Percentiles rank a stretch among this genome's conserved stretches.
phyloP scores from a whole-genome alignment of 2,113 vertebrate genomes.

The Trematomus loennbergii region DNA sequence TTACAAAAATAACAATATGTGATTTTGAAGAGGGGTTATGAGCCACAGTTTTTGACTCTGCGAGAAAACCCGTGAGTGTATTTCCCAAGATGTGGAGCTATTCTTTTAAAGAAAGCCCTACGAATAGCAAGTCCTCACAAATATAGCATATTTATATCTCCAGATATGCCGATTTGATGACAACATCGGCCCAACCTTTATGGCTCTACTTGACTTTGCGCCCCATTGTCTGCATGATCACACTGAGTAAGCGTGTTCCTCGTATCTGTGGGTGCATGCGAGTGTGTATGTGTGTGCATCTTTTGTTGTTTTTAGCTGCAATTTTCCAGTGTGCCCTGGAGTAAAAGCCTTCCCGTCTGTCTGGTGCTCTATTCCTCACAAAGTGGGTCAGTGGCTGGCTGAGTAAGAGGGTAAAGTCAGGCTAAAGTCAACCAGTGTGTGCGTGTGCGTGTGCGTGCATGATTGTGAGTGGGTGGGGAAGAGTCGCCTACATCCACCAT shows the following conservation, averaged over 20 bases:
- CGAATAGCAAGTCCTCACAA: background rate
- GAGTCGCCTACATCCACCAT: constrained; percentile 33
- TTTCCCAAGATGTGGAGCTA: background rate
- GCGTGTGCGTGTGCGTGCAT: background rate
- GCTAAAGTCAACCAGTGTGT: constrained; percentile 58
- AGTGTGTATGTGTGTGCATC: constrained; percentile 40
- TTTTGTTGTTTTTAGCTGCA: constrained; percentile 63
- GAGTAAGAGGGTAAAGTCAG: constrained; percentile 72
- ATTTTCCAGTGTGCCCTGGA: constrained; percentile 68
- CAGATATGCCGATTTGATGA: constrained; percentile 12
- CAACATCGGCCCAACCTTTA: constrained; percentile 19
- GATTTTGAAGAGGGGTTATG: background rate
- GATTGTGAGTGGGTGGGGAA: constrained; percentile 16
- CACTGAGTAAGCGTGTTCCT: constrained; percentile 37
- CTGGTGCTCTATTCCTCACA: constrained; percentile 65
- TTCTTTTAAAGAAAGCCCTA: background rate
- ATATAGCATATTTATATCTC: background rate
- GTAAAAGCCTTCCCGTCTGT: constrained; percentile 66
- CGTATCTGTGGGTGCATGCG: constrained; percentile 1
- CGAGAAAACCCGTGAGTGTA: background rate
- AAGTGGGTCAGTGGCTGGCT: constrained; percentile 78
- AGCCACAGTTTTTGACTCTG: background rate
- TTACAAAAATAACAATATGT: background rate
- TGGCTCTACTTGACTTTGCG: background rate
- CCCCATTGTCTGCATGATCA: constrained; percentile 40